A percentile compares a stretch with the other conserved stretches of the same genome.
Evolutionary conservation across 1,140 invertebrate genomes (phyloP).

Genomic region (Pentalonia nigronervosa): DNA sequence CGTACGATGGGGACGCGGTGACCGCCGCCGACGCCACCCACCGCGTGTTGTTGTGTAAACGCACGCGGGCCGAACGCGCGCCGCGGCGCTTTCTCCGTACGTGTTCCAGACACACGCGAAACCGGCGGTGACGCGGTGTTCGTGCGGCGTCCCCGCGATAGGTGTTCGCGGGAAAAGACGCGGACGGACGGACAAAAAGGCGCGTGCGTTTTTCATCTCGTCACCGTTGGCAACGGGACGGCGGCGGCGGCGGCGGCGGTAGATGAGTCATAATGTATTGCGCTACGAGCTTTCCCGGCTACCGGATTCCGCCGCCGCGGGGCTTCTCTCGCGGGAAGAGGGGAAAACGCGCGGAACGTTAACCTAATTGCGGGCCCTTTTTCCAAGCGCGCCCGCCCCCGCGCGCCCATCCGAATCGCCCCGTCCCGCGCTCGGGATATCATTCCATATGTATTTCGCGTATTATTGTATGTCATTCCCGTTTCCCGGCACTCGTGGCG

Average conservation of each 20-base stretch:
- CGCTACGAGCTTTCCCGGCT: conserved; percentile 31
- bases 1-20: neutral
- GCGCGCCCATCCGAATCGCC: no score
- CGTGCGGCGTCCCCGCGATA: neutral
- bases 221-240: conserved; percentile 48
- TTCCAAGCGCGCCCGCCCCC: neutral
- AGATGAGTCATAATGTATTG: conserved; percentile 39
- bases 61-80: neutral
- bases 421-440: neutral
- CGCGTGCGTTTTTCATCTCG: conserved; percentile 29
- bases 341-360: conserved; percentile 51
- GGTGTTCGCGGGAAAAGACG: neutral
- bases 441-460: neutral
- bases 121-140: neutral
- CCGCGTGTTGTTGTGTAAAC: neutral
- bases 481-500: neutral
- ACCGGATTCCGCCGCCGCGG: conserved; percentile 40
- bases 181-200: neutral
- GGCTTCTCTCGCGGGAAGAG: neutral
- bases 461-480: conserved; percentile 14
- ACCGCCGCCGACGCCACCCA: neutral
- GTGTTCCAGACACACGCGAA: neutral
- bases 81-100: neutral
- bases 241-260: neutral
- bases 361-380: conserved; percentile 58